Percentiles rank a stretch among this genome's conserved stretches.
Evolutionary conservation across 2,113 vertebrate genomes (phyloP).

Genomic region (Dendrocopos noguchii): DNA sequence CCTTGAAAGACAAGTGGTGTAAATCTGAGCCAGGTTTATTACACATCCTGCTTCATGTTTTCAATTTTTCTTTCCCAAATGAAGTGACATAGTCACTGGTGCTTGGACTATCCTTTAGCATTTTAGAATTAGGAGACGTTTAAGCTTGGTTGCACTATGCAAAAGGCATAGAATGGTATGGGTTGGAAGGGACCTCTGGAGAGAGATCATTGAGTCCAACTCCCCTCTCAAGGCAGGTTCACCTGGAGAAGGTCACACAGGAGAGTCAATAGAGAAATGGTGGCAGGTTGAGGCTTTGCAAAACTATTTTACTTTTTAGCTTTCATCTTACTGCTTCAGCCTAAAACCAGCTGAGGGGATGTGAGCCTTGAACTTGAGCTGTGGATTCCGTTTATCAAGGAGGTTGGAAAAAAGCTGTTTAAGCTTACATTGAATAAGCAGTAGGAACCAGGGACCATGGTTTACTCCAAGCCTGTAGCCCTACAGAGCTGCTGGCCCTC

Average conservation of each 20-base stretch:
- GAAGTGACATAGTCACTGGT: neutral
- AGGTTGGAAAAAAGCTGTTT: neutral
- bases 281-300: neutral
- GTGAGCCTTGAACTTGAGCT: neutral
- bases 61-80: accelerated
- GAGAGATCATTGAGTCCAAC: too few relatives aligned
- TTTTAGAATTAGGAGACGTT: neutral
- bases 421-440: neutral
- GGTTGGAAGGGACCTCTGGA: too few relatives aligned
- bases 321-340: neutral
- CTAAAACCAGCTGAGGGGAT: neutral
- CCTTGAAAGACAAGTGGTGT: neutral
- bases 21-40: neutral
- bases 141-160: neutral
- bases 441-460: neutral
- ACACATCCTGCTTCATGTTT: accelerated
- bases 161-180: too few relatives aligned
- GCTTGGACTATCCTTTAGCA: neutral
- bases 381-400: neutral
- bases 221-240: too few relatives aligned
- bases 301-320: neutral
- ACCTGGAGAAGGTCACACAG: too few relatives aligned
- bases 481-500: neutral
- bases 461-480: neutral
- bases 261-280: neutral